phyloP scores from a whole-genome alignment of 1,140 invertebrate genomes.

The Cyphomyrmex costatus region DNA sequence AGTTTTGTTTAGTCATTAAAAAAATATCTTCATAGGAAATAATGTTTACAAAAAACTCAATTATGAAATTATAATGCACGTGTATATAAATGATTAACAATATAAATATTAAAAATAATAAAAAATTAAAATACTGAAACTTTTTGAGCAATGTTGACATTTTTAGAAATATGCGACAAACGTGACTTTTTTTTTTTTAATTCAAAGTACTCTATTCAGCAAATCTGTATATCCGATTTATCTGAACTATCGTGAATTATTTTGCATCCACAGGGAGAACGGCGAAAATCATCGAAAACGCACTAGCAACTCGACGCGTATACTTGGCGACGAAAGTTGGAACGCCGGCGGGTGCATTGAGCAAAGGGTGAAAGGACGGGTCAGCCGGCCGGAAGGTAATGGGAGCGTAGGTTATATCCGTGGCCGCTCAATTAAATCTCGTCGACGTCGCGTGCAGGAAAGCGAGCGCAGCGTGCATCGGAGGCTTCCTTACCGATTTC shows the following conservation, averaged over 20 bases:
- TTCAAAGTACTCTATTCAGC: neutral
- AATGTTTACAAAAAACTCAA: neutral
- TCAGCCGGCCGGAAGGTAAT: slow-evolving; percentile 61
- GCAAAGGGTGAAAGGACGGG: slow-evolving; percentile 29
- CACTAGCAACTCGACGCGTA: slow-evolving; percentile 23
- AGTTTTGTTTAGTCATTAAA: neutral
- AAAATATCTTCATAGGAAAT: neutral
- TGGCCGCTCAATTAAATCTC: slow-evolving; percentile 77
- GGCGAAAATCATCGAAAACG: neutral
- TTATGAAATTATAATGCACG: neutral
- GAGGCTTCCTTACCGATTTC: slow-evolving; percentile 78
- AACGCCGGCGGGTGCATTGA: slow-evolving; percentile 30
- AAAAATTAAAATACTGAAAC: neutral
- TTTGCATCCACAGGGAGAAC: slow-evolving; percentile 14
- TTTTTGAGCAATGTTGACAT: neutral
- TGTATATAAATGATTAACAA: neutral
- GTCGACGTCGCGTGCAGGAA: slow-evolving; percentile 78
- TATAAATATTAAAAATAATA: neutral
- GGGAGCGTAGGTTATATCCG: slow-evolving; percentile 67
- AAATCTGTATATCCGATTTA: neutral
- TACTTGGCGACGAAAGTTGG: slow-evolving; percentile 50
- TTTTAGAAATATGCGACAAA: neutral
- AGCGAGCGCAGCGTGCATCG: slow-evolving; percentile 74
- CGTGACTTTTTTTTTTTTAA: neutral
- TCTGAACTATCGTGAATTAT: slow-evolving; percentile 27